Conservation (phyloP, 1,140 invertebrate species). For the Aricia agestis region DNA sequence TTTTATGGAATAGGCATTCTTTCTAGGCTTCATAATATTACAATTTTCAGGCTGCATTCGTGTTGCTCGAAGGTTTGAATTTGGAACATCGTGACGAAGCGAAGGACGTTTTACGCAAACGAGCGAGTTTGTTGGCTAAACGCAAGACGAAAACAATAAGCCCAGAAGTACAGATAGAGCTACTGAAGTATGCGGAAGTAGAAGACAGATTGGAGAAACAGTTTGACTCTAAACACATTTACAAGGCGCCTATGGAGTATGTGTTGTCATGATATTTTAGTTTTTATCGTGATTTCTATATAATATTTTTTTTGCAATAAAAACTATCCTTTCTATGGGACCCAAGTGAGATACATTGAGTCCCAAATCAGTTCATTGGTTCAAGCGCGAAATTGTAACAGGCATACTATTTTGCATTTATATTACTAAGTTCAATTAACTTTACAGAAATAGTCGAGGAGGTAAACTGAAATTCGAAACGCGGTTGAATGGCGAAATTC, state of each 20-base stretch:
- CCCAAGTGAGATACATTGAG: too few species aligned
- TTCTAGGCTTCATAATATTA: too few species aligned
- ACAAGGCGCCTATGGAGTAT: slow-evolving; percentile 58
- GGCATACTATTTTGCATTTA: too few species aligned
- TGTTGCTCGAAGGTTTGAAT: slow-evolving; percentile 48
- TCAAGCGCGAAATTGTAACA: too few species aligned
- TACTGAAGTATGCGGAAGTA: slow-evolving; percentile 24
- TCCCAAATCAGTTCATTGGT: too few species aligned
- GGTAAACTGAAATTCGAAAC: slow-evolving; percentile 53
- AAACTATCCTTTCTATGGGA: too few species aligned
- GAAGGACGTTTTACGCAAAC: slow-evolving; percentile 41
- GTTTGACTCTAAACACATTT: slow-evolving; percentile 42
- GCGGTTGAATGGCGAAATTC: slow-evolving; percentile 24
- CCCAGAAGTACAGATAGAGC: slow-evolving; percentile 13
- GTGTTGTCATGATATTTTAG: slow-evolving; percentile 25
- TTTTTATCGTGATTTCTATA: background rate
- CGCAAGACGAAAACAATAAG: slow-evolving; percentile 30
- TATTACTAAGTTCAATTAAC: background rate
- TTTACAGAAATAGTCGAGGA: slow-evolving; percentile 14
- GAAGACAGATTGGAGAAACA: slow-evolving; percentile 41
- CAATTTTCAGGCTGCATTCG: slow-evolving; percentile 47
- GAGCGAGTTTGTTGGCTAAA: slow-evolving; percentile 38
- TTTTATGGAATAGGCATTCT: too few species aligned
- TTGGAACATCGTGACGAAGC: slow-evolving; percentile 38
- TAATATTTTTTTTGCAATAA: too few species aligned